Base-by-base conservation (phyloP, 53 echinoderm and acorn worm species). In the Arbacia lixula region DNA sequence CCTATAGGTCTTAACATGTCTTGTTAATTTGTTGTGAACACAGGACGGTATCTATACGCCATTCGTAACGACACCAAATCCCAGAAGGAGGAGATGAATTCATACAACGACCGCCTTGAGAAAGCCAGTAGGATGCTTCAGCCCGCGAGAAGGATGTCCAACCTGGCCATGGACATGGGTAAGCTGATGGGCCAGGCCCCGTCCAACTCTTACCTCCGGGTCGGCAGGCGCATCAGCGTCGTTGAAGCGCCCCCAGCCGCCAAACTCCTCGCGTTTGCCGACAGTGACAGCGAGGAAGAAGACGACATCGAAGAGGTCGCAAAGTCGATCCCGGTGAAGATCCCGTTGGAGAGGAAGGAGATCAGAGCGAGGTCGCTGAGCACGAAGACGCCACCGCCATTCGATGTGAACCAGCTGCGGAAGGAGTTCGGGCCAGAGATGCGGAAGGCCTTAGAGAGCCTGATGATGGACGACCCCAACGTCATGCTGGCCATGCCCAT, bases 11-110 rank as follows among this genome's bases (percentile, higher is more conserved):
- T 22, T 56, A 24, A n/a, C n/a, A 24, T 56, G 12, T 26, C 12
- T 56, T 56, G 22, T 24, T 30, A 1, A 21, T 73, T 4, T 52
- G 42, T 55, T 60, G 19, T 61, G 5, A 58, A 2, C 19, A 12
- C 37, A 81, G 95, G 95, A 4, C 68, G 92, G 12, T 95, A 95
- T 57, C 85, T 87, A 20, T 95, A 91, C 40, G 87, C 95, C 12
- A 88, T 95, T 64, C 78, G 90, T 4, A 89, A 83, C n/a, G 95
- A 95, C 74, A 84, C 84, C 12, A 89, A 84, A 60, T 26, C 54
- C 4, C 87, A 92, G 61, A 87, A 79, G 67, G 87, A 90, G 36
- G 83, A 69, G 10, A 95, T 92, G 89, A 85, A 85, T 37, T 68
- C 92, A 0, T 95, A 56, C 75, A 95, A 89, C 62, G 87, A 54